Conservation (phyloP, 2,888 invertebrate species). For the Subacronicta megacephala region DNA sequence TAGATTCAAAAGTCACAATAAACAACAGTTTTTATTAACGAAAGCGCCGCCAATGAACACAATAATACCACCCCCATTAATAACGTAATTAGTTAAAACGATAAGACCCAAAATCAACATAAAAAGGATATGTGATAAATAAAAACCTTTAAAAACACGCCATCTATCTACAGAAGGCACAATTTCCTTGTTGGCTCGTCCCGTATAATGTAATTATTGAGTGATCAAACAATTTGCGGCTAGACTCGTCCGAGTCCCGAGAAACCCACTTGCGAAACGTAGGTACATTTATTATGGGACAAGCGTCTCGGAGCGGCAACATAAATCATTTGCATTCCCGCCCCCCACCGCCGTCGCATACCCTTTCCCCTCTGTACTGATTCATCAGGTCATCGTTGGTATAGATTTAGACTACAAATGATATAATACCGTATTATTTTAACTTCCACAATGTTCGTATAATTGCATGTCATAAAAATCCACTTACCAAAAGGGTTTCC, state of each 20-base stretch:
- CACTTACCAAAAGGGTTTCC: conserved; percentile 6
- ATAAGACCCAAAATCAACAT: conserved; percentile 30
- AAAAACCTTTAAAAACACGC: conserved; percentile 34
- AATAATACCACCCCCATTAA: conserved; percentile 18
- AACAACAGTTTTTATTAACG: neutral
- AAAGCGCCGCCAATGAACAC: conserved; percentile 3
- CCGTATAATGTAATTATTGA: conserved; percentile 52
- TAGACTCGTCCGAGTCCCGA: conserved; percentile 36
- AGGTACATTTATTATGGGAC: conserved; percentile 80
- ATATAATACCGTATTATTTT: conserved; percentile 43
- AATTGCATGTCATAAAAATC: conserved; percentile 22
- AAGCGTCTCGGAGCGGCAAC: conserved; percentile 73
- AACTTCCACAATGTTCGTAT: conserved; percentile 17
- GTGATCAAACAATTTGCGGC: conserved; percentile 57
- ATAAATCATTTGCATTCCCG: conserved; percentile 78
- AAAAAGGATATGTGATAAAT: conserved; percentile 40
- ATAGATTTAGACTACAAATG: conserved; percentile 56
- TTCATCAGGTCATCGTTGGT: conserved; percentile 69
- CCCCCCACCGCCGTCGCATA: conserved; percentile 55
- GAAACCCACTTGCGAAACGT: conserved; percentile 66
- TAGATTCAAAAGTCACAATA: too few relatives aligned
- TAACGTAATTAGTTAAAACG: conserved; percentile 32
- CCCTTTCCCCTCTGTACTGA: conserved; percentile 59
- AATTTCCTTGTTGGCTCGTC: conserved; percentile 38
- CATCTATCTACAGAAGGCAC: conserved; percentile 27